A percentile compares a stretch with the other conserved stretches of the same genome.
Evolutionary conservation across 2,888 invertebrate genomes (phyloP).

Genomic region (Netelia fuscicornis): DNA sequence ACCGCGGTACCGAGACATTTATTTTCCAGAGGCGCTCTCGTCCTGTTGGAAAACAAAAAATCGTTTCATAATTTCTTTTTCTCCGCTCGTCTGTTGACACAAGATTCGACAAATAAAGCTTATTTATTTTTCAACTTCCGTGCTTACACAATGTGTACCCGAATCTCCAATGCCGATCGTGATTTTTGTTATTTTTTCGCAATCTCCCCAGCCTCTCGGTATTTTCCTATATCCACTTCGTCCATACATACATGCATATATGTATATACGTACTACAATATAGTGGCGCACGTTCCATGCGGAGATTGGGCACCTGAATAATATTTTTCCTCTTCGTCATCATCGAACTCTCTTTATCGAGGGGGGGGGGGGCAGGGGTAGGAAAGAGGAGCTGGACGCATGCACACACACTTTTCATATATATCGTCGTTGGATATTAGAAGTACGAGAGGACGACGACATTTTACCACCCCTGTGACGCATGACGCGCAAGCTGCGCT

Average conservation of each 20-base stretch:
- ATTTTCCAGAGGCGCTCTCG: background rate
- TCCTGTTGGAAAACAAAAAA: background rate
- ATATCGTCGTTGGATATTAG: conserved; percentile 21
- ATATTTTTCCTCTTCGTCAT: conserved; percentile 61
- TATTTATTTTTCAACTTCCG: conserved; percentile 54
- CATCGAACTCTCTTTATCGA: conserved; percentile 26
- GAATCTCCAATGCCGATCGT: conserved; percentile 35
- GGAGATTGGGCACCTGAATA: conserved; percentile 63
- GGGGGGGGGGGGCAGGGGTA: conserved; percentile 48
- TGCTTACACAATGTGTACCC: conserved; percentile 8
- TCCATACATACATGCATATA: background rate
- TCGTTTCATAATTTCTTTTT: background rate
- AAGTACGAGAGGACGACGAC: conserved; percentile 24
- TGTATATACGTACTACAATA: background rate
- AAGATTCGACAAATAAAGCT: conserved; percentile 41
- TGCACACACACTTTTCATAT: conserved; percentile 18
- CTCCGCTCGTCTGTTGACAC: conserved; percentile 16
- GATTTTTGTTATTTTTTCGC: conserved; percentile 59
- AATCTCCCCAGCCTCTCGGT: background rate
- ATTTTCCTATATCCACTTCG: conserved; percentile 9
- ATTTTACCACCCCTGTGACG: conserved; percentile 23
- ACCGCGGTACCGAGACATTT: conserved; percentile 25
- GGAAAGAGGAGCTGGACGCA: conserved; percentile 46
- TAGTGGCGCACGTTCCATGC: conserved; percentile 38
- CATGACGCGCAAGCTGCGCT: conserved; percentile 34